phyloP scores from a whole-genome alignment of 53 echinoderm and acorn worm genomes.

The Actinopyga echinites region DNA sequence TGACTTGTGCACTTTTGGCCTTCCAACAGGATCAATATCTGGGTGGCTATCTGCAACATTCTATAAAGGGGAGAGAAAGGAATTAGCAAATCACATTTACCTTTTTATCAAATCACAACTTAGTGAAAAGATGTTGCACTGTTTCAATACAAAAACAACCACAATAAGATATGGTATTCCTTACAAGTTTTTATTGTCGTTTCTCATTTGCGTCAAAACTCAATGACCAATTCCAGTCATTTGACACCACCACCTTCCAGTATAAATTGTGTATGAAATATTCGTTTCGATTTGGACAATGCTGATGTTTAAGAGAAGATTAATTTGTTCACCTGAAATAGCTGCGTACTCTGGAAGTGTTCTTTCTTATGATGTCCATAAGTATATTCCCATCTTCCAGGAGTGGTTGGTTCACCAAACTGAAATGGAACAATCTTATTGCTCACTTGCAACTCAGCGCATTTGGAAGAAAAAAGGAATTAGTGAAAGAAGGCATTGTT shows the following conservation, averaged over 20 bases:
- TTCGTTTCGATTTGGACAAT: background rate
- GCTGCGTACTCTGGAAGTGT: background rate
- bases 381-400: background rate
- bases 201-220: background rate
- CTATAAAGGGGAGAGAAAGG: no score
- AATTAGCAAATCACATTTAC: no score
- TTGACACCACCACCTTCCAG: background rate
- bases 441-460: no score
- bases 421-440: no score
- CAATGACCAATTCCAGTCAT: background rate
- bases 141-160: no score
- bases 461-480: no score
- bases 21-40: slow-evolving; percentile 36
- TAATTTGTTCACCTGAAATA: slow-evolving; percentile 11
- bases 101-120: no score
- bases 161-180: background rate
- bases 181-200: background rate
- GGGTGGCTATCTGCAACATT: slow-evolving; percentile 12
- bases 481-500: no score
- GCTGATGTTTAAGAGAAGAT: no score
- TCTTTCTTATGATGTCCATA: background rate
- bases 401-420: no score
- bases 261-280: background rate
- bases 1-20: slow-evolving; percentile 19
- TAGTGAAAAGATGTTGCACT: no score